Evolutionary conservation across 2,797 vertebrate species (phyloP).

Genomic region (Typhlichthys subterraneus): DNA sequence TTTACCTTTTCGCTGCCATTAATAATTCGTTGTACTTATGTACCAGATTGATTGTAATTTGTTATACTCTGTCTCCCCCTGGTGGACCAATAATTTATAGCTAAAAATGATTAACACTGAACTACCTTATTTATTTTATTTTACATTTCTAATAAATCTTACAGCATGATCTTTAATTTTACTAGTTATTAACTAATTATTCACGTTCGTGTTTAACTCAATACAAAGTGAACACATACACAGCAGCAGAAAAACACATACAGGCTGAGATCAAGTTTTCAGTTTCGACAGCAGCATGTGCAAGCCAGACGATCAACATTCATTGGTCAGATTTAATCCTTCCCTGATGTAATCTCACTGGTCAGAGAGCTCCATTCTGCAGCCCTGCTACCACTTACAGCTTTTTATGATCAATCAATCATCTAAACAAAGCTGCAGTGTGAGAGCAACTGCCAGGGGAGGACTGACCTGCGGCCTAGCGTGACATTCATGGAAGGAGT

Average conservation of each 20-base stretch:
- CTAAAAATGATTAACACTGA: not conserved
- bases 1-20: not conserved
- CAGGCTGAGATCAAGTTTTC: not conserved
- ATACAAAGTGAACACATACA: not conserved
- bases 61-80: slow-evolving; percentile 78
- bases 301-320: slow-evolving; percentile 35
- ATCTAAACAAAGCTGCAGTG: slow-evolving; percentile 64
- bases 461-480: slow-evolving; percentile 76
- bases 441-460: slow-evolving; percentile 65
- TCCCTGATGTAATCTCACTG: slow-evolving; percentile 32
- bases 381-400: slow-evolving; percentile 58
- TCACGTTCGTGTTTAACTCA: not conserved
- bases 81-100: slow-evolving; percentile 45
- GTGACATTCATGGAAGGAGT: slow-evolving; percentile 80
- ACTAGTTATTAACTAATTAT: not conserved
- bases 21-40: not conserved
- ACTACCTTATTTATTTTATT: not conserved
- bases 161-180: not conserved
- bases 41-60: slow-evolving; percentile 31
- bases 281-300: not conserved
- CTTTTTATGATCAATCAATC: slow-evolving; percentile 79
- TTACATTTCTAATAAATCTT: not conserved
- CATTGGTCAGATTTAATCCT: slow-evolving; percentile 39
- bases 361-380: slow-evolving; percentile 34
- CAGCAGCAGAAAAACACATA: not conserved